Evolutionary conservation across 2,888 invertebrate genomes (phyloP), one percentile per base, ranked within the genome.

Genomic region (Dryobota labecula): DNA sequence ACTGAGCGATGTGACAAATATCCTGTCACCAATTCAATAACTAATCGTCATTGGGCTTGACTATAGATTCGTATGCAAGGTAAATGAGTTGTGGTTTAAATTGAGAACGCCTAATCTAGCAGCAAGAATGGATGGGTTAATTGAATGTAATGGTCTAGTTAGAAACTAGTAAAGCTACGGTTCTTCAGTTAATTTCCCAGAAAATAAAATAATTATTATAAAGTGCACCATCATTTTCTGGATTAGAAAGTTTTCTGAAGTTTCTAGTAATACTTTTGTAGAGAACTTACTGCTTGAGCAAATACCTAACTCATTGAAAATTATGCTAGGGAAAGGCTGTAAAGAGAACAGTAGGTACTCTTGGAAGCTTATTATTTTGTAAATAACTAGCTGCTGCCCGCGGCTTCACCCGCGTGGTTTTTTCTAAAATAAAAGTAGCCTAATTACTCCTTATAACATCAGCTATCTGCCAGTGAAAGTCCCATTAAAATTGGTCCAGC

Each of bases 251-350:
- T 56, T 53, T 36, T 18, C 38, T 18, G 1, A 33, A 43, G 27
- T 27, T n/a, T 9, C 24, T 24, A 45, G 36, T 36, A 45, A n/a
- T 43, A 30, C 24, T 18, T 27, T 36, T 60, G 61, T 18, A 13
- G n/a, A n/a, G 13, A 62, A 11, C 2, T 61, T 11, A 36, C 2
- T 11, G 43, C 4, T n/a, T 30, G 8, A 73, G 36, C 3, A 62
- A 53, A 24, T 36, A 71, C 18, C 9, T n/a, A 43, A 24, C 2
- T 30, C 15, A 53, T 24, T 13, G 27, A 20, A 33, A 54, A 18
- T 20, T 11, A 13, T 51, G 36, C 5, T n/a, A 24, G 2, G 27
- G 51, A 73, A 75, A 49, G 38, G n/a, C 43, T 64, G 56, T 20
- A 5, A 49, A 41, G n/a, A 53, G 30, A 15, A 41, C 9, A 36